Evolutionary conservation across 2,797 vertebrate genomes (phyloP).

Genomic region (Ispidina lecontei): DNA sequence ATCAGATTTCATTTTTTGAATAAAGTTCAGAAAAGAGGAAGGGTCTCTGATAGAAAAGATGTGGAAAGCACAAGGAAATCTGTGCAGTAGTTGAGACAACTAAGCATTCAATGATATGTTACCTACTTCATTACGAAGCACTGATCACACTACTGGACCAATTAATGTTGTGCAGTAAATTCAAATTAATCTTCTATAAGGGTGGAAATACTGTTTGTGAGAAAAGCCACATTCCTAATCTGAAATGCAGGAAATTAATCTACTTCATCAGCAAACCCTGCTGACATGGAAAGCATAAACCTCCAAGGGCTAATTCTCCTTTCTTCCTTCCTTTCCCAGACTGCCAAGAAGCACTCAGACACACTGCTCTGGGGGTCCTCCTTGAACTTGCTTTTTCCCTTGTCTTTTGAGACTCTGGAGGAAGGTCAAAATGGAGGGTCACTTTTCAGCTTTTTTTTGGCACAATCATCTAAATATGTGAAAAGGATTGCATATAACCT

Average conservation of each 20-base stretch:
- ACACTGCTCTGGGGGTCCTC: neutral
- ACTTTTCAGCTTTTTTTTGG: neutral
- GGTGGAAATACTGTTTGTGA: neutral
- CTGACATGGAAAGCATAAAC: neutral
- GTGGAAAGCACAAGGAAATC: neutral
- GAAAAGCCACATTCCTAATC: neutral
- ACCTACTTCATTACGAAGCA: neutral
- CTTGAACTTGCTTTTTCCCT: neutral
- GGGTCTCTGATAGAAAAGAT: neutral
- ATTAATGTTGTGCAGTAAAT: neutral
- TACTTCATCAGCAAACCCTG: neutral
- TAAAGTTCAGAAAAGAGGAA: neutral
- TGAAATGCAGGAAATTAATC: neutral
- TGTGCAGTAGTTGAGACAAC: neutral
- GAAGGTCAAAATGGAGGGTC: neutral
- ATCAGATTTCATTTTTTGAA: neutral
- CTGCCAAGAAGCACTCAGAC: neutral
- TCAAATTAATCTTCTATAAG: neutral
- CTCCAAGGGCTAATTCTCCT: neutral
- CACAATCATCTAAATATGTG: neutral
- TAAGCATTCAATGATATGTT: neutral
- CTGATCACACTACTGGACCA: neutral
- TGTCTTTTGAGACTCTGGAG: neutral
- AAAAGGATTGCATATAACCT: neutral
- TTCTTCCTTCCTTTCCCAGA: neutral